Base-by-base conservation (phyloP, 2,888 invertebrate species). In the Meghimatium bilineatum region DNA sequence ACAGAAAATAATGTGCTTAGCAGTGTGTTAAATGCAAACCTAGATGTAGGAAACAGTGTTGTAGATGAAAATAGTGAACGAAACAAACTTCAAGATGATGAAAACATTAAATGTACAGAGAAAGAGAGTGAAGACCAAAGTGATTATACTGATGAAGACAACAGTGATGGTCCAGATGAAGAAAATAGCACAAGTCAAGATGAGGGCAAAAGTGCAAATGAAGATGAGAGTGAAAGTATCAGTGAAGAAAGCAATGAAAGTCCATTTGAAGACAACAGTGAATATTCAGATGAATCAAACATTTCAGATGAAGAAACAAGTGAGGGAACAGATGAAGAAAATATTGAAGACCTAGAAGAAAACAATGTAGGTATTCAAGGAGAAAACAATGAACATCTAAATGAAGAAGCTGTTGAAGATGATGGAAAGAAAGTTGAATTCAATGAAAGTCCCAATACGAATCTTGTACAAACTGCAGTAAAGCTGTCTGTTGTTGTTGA, bases 401-500 rank as follows among this genome's bases (percentile, higher is more conserved):
- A 63, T 10, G 12, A 26, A n/a, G 63, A n/a, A 63, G n/a, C 20
- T 63, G 26, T n/a, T 63, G 63, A 63, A 63, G 17, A 32, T 23
- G 14, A 32, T 29, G 32, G 66, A 32, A 32, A 66, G 14, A 32
- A 32, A 10, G 32, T 17, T 32, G 29, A 20, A 29, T 14, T 66
- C 1, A 29, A 14, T 66, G 3, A 29, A 26, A 32, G 14, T 34
- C 32, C 20, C 12, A 44, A 44, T 26, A 67, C 10, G 56, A 32
- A 26, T 14, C 20, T 14, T n/a, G 17, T 44, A 67, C 20, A 36
- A 20, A 79, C 17, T 38, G 23, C 66, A 26, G 67, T 44, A 0
- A 79, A 79, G 38, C 36, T 79, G 36, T 36, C 29, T 44, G 44
- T 79, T 32, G 66, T 67, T 38, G 49, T 79, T 67, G 67, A 60